Evolutionary conservation across 2,888 invertebrate genomes (phyloP), one percentile per base, ranked within the genome.

Genomic region (Caenorhabditis sulstoni): DNA sequence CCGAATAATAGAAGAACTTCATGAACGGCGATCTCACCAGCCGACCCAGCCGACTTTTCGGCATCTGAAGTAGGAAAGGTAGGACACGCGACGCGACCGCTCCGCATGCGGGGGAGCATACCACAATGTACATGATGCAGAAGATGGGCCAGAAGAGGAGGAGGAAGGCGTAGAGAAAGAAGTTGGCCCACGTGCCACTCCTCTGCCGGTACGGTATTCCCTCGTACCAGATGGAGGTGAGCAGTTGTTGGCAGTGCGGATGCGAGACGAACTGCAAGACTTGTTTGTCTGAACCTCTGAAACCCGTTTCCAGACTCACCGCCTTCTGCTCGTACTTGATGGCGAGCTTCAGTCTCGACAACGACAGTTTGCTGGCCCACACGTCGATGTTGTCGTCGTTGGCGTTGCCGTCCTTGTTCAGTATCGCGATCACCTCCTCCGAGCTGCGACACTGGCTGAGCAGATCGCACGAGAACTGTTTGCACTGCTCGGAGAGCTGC

Each of bases 251-350:
- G 85, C 92, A 92, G 86, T 93, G 92, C 0, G 92, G 92, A 82
- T 93, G 92, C 4, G 92, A 92, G 39, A 93, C 93, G 87, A 93
- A 93, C 92, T 92, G 61, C 50, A 79, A 29, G 4, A 29, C 29
- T n/a, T n/a, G n/a, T n/a, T n/a, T n/a, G n/a, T n/a, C n/a, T n/a
- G n/a, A n/a, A n/a, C n/a, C n/a, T n/a, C n/a, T 29, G 29, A 29
- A 3, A 29, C 29, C 29, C 7, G 3, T 29, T 29, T 29, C 29
- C 29, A 29, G 12, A 66, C 74, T 67, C 76, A 92, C 92, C 91
- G 92, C 92, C 88, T 93, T 92, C 87, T 92, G 92, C 85, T 92
- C 92, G 84, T 92, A 93, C 85, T 92, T 92, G 61, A 92, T 90
- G n/a, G 92, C 92, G 79, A 92, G 87, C 87, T 92, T 92, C 37